Evolutionary conservation across 1,140 invertebrate species (phyloP).

Genomic region (Macrobrachium rosenbergii): DNA sequence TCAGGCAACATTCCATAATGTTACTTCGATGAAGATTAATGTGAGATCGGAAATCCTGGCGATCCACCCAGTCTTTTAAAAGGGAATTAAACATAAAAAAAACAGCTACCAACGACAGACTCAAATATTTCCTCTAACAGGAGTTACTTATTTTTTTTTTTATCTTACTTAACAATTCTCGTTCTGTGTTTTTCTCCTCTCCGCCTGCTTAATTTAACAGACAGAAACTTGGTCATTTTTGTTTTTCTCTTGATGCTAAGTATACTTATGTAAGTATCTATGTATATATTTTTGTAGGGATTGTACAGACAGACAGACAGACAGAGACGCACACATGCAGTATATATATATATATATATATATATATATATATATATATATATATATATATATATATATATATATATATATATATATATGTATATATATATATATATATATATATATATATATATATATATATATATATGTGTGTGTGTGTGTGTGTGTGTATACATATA

Average conservation of each 20-base stretch:
- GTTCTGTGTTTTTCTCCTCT: no score
- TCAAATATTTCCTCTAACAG: no score
- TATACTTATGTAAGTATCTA: no score
- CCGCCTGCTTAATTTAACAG: no score
- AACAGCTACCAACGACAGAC: neutral
- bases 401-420: conserved; percentile 16
- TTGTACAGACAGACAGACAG: neutral
- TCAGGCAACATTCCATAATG: neutral
- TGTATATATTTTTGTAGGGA: no score
- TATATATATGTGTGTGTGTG: neutral
- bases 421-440: conserved; percentile 9
- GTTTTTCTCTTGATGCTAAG: no score
- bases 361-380: conserved; percentile 14
- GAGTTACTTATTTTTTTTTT: no score
- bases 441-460: conserved; percentile 16
- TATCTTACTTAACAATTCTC: no score
- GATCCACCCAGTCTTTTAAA: neutral
- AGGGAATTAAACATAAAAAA: neutral
- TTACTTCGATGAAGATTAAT: no score
- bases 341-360: neutral
- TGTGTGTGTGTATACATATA: neutral
- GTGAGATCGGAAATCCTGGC: no score
- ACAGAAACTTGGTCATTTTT: no score
- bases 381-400: conserved; percentile 22
- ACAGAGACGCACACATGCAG: neutral